Evolutionary conservation across 2,888 invertebrate genomes (phyloP).

Genomic region (Cheilosia pagana): DNA sequence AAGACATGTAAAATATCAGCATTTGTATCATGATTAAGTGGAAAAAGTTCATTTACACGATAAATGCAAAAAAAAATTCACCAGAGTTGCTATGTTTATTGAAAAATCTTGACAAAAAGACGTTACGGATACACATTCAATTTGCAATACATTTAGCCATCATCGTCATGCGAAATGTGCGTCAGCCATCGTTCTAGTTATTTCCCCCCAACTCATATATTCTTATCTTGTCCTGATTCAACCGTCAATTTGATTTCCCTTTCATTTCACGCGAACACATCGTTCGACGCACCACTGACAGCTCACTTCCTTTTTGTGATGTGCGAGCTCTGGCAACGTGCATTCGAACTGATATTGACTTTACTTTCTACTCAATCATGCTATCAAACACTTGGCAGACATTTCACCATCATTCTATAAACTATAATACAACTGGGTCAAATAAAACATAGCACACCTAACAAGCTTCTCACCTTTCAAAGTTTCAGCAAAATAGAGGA

Average conservation of each 20-base stretch:
- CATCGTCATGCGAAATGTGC: background rate
- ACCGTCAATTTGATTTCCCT: constrained; percentile 29
- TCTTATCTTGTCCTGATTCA: constrained; percentile 2
- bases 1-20: too few species aligned
- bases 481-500: constrained; percentile 19
- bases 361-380: constrained; percentile 59
- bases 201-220: constrained; percentile 1
- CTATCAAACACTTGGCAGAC: constrained; percentile 35
- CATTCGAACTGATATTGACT: constrained; percentile 37
- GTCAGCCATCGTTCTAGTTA: background rate
- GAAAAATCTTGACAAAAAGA: background rate
- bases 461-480: constrained; percentile 39
- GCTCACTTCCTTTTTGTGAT: constrained; percentile 41
- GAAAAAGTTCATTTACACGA: too few species aligned
- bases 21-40: too few species aligned
- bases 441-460: constrained; percentile 57
- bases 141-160: background rate
- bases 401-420: constrained; percentile 38
- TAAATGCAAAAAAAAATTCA: too few species aligned
- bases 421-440: constrained; percentile 57
- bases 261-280: background rate
- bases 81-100: too few species aligned
- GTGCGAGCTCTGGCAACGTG: constrained; percentile 23
- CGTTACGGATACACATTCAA: background rate
- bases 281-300: constrained; percentile 4